These are phyloP conservation scores for Drosophila tanythrix DNA, from an alignment of 2,888 invertebrate genomes.

Conservation along the genomic window DNA sequence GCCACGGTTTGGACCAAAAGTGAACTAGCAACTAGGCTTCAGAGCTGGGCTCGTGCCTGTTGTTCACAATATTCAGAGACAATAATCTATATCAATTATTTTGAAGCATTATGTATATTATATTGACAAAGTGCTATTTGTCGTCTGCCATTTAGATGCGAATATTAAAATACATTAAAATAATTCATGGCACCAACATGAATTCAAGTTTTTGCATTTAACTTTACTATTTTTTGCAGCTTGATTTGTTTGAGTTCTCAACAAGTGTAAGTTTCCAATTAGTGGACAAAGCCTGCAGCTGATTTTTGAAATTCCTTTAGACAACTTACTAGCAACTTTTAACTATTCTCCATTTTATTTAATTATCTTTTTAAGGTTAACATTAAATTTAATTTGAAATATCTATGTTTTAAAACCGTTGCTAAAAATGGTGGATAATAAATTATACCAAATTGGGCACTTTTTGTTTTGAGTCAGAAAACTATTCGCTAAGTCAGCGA, in stretches of 20 bases:
- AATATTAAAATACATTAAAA: background rate
- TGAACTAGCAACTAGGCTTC: slow-evolving; percentile 10
- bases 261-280: background rate
- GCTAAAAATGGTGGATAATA: too few relatives aligned
- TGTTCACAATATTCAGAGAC: background rate
- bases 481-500: background rate
- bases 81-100: background rate
- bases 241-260: background rate
- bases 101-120: background rate
- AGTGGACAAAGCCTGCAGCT: background rate
- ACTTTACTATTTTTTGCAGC: background rate
- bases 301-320: background rate
- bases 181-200: background rate
- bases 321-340: background rate
- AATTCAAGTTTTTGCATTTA: background rate
- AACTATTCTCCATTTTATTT: background rate
- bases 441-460: background rate
- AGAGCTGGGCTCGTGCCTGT: slow-evolving; percentile 7
- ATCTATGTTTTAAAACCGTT: background rate
- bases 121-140: background rate
- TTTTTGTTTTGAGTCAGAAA: background rate
- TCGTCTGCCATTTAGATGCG: background rate
- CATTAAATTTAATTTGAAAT: too few relatives aligned
- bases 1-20: slow-evolving; percentile 22
- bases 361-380: too few relatives aligned